A percentile compares a stretch with the other conserved stretches of the same genome.
phyloP scores from a whole-genome alignment of 1,140 invertebrate genomes.

The Drosophila subobscura region DNA sequence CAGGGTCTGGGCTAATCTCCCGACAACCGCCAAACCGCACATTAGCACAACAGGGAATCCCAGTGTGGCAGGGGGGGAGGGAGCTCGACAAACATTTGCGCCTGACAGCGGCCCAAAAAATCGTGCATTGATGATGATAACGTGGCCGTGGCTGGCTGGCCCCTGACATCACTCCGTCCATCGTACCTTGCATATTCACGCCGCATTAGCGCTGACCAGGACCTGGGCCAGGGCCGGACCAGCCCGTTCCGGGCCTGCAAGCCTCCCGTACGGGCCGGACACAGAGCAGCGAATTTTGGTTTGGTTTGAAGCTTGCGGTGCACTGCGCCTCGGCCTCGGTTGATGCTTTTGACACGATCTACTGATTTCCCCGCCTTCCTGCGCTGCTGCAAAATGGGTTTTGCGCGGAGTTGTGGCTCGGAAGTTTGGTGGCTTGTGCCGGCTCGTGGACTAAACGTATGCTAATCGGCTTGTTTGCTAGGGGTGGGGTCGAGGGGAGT shows the following conservation, averaged over 20 bases:
- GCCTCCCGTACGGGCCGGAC: slow-evolving; percentile 10
- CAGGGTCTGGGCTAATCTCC: slow-evolving; percentile 60
- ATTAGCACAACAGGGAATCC: slow-evolving; percentile 64
- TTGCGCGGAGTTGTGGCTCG: background rate
- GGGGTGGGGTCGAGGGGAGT: slow-evolving; percentile 2
- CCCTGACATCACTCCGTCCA: slow-evolving; percentile 27
- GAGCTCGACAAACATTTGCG: slow-evolving; percentile 55
- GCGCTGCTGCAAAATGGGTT: slow-evolving; percentile 4
- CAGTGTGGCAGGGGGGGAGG: slow-evolving; percentile 5
- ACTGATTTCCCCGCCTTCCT: slow-evolving; percentile 51
- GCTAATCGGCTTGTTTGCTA: slow-evolving; percentile 72
- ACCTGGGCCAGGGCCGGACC: slow-evolving; percentile 11
- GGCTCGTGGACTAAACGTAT: slow-evolving; percentile 55
- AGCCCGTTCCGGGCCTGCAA: slow-evolving; percentile 36
- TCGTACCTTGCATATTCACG: slow-evolving; percentile 71
- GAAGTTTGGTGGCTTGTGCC: slow-evolving; percentile 25
- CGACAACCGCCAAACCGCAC: slow-evolving; percentile 70
- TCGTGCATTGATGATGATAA: slow-evolving; percentile 80
- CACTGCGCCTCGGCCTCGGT: slow-evolving; percentile 42
- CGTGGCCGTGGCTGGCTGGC: slow-evolving; percentile 28
- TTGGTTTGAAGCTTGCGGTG: slow-evolving; percentile 51
- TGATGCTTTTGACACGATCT: slow-evolving; percentile 78
- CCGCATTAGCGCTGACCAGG: slow-evolving; percentile 67
- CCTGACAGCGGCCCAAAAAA: slow-evolving; percentile 48
- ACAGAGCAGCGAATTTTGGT: slow-evolving; percentile 49